Percentiles rank a stretch among this genome's conserved stretches.
Evolutionary conservation across 2,888 invertebrate genomes (phyloP).

Genomic region (Euzophera pinguis): DNA sequence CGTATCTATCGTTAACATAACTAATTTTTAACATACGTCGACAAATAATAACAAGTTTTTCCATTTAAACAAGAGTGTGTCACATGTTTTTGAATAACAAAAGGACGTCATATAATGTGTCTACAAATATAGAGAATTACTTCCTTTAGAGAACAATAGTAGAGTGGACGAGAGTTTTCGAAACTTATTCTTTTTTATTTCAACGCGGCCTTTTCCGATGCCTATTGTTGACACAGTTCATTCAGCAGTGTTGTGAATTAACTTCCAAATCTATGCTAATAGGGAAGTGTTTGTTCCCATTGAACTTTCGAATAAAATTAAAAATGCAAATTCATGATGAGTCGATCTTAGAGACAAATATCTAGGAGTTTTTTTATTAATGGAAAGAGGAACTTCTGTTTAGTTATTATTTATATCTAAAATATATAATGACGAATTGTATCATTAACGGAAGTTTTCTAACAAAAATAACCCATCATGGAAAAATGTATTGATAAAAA

Average conservation of each 20-base stretch:
- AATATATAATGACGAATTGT: too few species aligned
- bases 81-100: constrained; percentile 24
- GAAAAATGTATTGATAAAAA: too few species aligned
- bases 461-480: too few species aligned
- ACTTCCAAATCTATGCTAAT: constrained; percentile 4
- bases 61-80: not conserved
- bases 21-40: not conserved
- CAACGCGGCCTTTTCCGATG: constrained; percentile 6
- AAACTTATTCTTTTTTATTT: not conserved
- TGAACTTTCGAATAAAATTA: not conserved
- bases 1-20: too few species aligned
- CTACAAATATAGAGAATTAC: constrained; percentile 25
- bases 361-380: too few species aligned
- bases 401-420: too few species aligned
- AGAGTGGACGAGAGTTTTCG: not conserved
- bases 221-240: constrained; percentile 2
- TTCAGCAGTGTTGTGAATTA: not conserved
- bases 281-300: constrained; percentile 5
- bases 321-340: not conserved
- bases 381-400: too few species aligned
- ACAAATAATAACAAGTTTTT: not conserved
- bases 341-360: not conserved
- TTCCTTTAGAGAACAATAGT: constrained; percentile 24
- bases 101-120: constrained; percentile 24
- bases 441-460: too few species aligned